Evolutionary conservation across 2,888 invertebrate species (phyloP).

Genomic region (Onthophagus sagittarius): DNA sequence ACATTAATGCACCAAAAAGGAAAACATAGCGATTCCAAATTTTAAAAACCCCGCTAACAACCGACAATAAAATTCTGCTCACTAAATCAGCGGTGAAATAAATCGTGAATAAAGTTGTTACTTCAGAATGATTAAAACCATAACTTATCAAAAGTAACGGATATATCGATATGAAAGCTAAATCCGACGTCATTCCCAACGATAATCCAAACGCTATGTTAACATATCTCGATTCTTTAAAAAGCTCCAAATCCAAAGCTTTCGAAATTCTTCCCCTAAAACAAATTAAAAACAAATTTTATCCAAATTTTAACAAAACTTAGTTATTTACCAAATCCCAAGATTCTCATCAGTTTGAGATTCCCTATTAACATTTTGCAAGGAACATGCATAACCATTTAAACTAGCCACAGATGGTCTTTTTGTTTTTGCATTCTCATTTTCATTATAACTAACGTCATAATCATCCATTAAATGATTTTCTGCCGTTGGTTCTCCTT

Average conservation of each 20-base stretch:
- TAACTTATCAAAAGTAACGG: constrained; percentile 60
- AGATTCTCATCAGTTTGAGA: background rate
- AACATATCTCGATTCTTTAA: constrained; percentile 62
- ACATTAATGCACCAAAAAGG: constrained; percentile 60
- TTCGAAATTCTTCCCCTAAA: constrained; percentile 48
- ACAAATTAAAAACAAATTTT: constrained; percentile 12
- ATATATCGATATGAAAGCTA: constrained; percentile 66
- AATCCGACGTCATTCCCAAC: constrained; percentile 64
- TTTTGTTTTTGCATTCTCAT: background rate
- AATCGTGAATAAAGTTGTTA: constrained; percentile 65
- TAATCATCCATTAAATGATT: background rate
- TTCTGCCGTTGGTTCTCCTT: background rate
- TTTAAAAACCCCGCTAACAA: constrained; percentile 58
- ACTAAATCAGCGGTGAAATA: constrained; percentile 65
- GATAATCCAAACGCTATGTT: constrained; percentile 69
- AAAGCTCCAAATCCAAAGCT: constrained; percentile 58
- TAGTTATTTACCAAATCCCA: constrained; percentile 5
- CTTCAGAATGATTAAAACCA: constrained; percentile 56
- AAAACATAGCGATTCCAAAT: constrained; percentile 64
- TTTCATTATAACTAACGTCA: background rate
- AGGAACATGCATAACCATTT: constrained; percentile 20
- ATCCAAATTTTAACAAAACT: background rate
- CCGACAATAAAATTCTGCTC: constrained; percentile 61
- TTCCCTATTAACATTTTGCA: constrained; percentile 18
- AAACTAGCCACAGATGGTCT: constrained; percentile 19